A percentile compares a stretch with the other conserved stretches of the same genome.
phyloP scores from a whole-genome alignment of 2,113 vertebrate genomes.

The Malurus cyaneus region DNA sequence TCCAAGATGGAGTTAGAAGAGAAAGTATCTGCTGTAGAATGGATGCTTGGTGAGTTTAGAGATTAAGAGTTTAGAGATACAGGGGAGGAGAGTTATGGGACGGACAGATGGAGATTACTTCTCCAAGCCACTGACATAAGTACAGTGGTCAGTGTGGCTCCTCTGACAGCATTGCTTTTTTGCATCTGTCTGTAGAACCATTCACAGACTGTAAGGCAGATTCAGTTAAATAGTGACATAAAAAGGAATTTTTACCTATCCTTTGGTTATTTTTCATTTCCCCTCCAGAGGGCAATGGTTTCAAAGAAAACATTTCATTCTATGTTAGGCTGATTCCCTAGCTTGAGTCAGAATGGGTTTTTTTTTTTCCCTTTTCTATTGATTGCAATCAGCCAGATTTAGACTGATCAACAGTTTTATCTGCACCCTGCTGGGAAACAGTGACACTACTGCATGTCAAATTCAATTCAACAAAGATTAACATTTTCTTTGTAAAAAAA shows the following conservation, averaged over 20 bases:
- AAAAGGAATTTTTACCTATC: background rate
- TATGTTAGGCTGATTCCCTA: background rate
- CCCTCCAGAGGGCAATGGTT: slow-evolving; percentile 65
- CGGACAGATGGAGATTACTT: slow-evolving; percentile 37
- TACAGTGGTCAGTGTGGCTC: background rate
- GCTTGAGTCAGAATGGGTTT: background rate
- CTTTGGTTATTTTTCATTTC: slow-evolving; percentile 20
- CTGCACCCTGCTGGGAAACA: background rate
- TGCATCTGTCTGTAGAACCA: background rate
- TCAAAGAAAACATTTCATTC: slow-evolving; percentile 28
- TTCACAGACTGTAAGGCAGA: background rate
- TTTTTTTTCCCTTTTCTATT: background rate
- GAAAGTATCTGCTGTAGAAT: slow-evolving; percentile 44
- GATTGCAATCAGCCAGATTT: background rate
- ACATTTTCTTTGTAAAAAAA: background rate
- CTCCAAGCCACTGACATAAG: background rate
- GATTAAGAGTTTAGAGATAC: slow-evolving; percentile 42
- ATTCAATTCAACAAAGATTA: background rate
- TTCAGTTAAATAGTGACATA: background rate
- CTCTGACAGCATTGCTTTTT: background rate
- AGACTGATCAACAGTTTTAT: background rate
- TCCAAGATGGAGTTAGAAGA: slow-evolving; percentile 8
- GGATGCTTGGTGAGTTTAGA: background rate
- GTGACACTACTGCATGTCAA: background rate
- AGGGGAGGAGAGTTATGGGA: background rate